Evolutionary conservation across 2,113 vertebrate species (phyloP).

Genomic region (Lichenostomus cassidix): DNA sequence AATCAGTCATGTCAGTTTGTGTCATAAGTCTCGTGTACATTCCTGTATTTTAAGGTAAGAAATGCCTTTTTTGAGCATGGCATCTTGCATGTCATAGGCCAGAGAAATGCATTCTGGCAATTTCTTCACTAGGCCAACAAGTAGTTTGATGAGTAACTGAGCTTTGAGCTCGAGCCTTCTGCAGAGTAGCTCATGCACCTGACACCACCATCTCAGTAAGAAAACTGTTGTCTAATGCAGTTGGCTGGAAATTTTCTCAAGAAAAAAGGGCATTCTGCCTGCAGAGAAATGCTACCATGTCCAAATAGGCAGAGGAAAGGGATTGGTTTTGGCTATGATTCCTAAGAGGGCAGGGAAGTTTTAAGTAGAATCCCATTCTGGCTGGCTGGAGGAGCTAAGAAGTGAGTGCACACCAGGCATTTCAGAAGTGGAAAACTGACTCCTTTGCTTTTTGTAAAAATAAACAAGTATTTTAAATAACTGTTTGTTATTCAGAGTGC

Average conservation of each 20-base stretch:
- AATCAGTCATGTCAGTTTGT: neutral
- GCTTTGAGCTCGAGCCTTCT: neutral
- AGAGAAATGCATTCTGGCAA: neutral
- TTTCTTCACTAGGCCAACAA: neutral
- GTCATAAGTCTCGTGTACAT: neutral
- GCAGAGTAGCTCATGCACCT: neutral
- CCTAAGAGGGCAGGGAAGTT: neutral
- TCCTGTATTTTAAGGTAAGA: neutral
- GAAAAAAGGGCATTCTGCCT: neutral
- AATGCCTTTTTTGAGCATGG: neutral
- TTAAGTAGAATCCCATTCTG: neutral
- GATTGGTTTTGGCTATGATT: neutral
- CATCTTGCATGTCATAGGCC: neutral
- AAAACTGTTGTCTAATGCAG: neutral
- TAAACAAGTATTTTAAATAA: neutral
- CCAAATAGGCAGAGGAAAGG: neutral
- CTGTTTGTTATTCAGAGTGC: neutral
- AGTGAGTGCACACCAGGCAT: neutral
- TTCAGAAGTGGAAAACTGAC: neutral
- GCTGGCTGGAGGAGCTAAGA: neutral
- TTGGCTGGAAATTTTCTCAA: neutral
- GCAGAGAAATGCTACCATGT: neutral
- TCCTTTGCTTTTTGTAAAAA: neutral
- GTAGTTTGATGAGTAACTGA: neutral
- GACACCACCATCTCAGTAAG: neutral